A percentile compares a stretch with the other conserved stretches of the same genome.
Conservation (phyloP, 2,888 invertebrate species). For the Toxonevra muliebris region DNA sequence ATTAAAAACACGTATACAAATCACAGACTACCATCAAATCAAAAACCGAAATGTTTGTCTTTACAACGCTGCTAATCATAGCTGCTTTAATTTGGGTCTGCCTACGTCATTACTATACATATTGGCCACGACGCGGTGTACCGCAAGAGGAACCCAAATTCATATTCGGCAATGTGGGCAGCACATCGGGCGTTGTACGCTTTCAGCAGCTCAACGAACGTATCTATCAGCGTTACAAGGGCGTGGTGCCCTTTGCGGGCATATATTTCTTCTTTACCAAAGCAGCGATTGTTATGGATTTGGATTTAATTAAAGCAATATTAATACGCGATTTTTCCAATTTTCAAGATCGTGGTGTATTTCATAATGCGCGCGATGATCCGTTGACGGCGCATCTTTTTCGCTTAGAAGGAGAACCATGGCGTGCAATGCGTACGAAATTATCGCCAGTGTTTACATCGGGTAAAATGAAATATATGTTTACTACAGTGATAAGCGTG, state of each 20-base stretch:
- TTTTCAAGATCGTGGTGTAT: conserved; percentile 59
- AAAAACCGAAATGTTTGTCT: background rate
- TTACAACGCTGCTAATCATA: background rate
- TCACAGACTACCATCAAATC: too few species aligned
- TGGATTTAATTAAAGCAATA: conserved; percentile 53
- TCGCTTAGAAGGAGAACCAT: conserved; percentile 60
- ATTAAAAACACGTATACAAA: too few species aligned
- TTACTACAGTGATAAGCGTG: conserved; percentile 37
- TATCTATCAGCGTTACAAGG: conserved; percentile 44
- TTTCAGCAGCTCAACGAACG: conserved; percentile 47
- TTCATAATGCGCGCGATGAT: conserved; percentile 56
- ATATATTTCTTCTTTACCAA: conserved; percentile 48
- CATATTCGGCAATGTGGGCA: conserved; percentile 48
- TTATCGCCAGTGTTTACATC: conserved; percentile 66
- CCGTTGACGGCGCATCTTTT: conserved; percentile 59
- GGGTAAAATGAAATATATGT: conserved; percentile 67
- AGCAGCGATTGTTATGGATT: conserved; percentile 45
- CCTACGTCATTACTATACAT: conserved; percentile 39
- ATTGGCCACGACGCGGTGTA: conserved; percentile 47
- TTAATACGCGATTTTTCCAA: conserved; percentile 60
- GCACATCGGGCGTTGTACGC: conserved; percentile 39
- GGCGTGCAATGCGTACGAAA: conserved; percentile 65
- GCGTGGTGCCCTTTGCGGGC: conserved; percentile 45
- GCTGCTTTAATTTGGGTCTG: background rate
- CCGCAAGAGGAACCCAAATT: conserved; percentile 40